These are phyloP conservation scores for Corvus moneduloides DNA, from an alignment of 2,113 vertebrate species.

Conservation along the genomic window DNA sequence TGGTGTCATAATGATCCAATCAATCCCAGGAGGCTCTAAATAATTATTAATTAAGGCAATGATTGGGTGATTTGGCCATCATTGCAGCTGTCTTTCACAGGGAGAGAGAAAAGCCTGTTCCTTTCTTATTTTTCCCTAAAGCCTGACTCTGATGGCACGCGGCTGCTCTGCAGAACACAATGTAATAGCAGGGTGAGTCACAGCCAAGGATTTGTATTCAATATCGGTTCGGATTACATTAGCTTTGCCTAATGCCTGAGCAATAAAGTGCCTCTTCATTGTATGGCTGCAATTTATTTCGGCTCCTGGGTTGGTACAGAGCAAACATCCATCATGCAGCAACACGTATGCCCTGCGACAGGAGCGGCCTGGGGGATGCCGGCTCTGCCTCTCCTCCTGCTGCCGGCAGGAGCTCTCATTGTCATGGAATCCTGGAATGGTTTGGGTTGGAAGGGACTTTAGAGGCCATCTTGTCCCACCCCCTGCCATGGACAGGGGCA, in stretches of 20 bases:
- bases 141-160: slow-evolving; percentile 15
- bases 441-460: not conserved
- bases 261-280: slow-evolving; percentile 66
- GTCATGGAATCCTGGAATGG: not conserved
- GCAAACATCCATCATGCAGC: not conserved
- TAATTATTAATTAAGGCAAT: slow-evolving; percentile 57
- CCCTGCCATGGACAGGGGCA: accelerated
- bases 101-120: not conserved
- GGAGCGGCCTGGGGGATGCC: not conserved
- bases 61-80: slow-evolving; percentile 42
- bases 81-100: slow-evolving; percentile 20
- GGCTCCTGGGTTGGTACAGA: slow-evolving; percentile 9
- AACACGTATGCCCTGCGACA: not conserved
- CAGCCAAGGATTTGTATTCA: slow-evolving; percentile 59
- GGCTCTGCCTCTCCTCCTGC: not conserved
- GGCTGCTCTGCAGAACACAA: not conserved
- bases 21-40: slow-evolving; percentile 13
- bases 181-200: slow-evolving; percentile 39
- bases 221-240: slow-evolving; percentile 32
- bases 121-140: not conserved
- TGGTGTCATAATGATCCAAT: slow-evolving; percentile 22
- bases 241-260: slow-evolving; percentile 59
- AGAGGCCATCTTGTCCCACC: not conserved
- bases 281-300: slow-evolving; percentile 50
- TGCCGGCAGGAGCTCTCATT: accelerated